Conservation (phyloP, 2,888 invertebrate species). For the Xestia rhomboidea region DNA sequence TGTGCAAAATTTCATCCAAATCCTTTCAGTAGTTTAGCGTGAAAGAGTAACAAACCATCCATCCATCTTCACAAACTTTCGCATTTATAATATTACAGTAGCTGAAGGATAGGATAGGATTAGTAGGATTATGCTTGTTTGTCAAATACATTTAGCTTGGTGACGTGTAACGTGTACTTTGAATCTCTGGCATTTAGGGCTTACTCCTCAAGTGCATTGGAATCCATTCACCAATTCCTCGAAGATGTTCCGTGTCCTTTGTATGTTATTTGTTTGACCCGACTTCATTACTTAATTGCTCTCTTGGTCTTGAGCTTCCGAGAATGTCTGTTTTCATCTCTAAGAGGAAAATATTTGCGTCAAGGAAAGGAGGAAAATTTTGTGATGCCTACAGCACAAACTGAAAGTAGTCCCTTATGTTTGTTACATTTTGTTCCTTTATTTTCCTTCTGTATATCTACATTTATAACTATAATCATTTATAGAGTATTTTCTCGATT, state of each 20-base stretch:
- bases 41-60: too few species aligned
- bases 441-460: background rate
- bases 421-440: background rate
- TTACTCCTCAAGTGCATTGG: background rate
- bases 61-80: too few species aligned
- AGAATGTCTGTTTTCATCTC: background rate
- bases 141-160: background rate
- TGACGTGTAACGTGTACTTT: background rate
- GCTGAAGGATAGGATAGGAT: too few species aligned
- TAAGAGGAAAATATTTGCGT: background rate
- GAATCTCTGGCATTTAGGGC: background rate
- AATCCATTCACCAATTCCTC: background rate
- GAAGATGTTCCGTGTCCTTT: background rate
- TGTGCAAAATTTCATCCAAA: too few species aligned
- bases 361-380: background rate
- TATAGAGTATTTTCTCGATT: background rate
- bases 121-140: background rate
- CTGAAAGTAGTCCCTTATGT: background rate
- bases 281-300: conserved; percentile 2
- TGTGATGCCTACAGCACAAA: background rate
- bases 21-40: too few species aligned
- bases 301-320: background rate
- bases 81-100: too few species aligned
- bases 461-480: background rate
- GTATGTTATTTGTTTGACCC: background rate